Base-by-base conservation (phyloP, 2,888 invertebrate species). In the Odiellus spinosus region DNA sequence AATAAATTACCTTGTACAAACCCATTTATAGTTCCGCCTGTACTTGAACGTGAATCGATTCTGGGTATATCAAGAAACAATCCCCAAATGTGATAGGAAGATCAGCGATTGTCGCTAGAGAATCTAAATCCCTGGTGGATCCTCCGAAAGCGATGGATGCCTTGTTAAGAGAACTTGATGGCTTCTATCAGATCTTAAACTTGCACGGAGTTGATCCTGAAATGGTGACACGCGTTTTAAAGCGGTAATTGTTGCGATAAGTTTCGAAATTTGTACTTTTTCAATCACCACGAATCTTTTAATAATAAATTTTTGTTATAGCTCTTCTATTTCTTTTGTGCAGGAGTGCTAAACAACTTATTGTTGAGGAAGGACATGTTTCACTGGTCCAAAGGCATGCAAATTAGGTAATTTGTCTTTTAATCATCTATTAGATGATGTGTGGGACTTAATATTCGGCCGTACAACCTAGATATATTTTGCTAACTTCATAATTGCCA, bases 381-480 rank as follows among this genome's bases (percentile, higher is more conserved):
- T 67, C 87, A 91, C 69, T 96, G 95, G 91, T 82, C 87, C 39
- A 93, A 91, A 63, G 95, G 95, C 1, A 83, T 93, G 75, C 91
- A 95, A 67, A 91, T 96, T 58, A 74, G 72, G 63, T 68, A 57
- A 57, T 58, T 45, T 15, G 36, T 11, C 20, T 10, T 20, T 18
- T 33, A 3, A 40, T 33, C 46, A 45, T 17, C 14, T 4, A 26
- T 26, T 26, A 6, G 4, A 26, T 4, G n/a, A 8, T 26, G 26
- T 26, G n/a, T n/a, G n/a, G n/a, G n/a, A n/a, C n/a, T n/a, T n/a
- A n/a, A 35, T n/a, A 14, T 4, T n/a, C 35, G 14, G 12, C 4
- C 12, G 35, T n/a, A 35, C 35, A n/a, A 18, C 12, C n/a, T 35
- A 14, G n/a, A 2, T 35, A 15, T n/a, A n/a, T n/a, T n/a, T n/a